A percentile compares a stretch with the other conserved stretches of the same genome.
phyloP scores from a whole-genome alignment of 2,797 vertebrate species.

The Gobionotothen gibberifrons region DNA sequence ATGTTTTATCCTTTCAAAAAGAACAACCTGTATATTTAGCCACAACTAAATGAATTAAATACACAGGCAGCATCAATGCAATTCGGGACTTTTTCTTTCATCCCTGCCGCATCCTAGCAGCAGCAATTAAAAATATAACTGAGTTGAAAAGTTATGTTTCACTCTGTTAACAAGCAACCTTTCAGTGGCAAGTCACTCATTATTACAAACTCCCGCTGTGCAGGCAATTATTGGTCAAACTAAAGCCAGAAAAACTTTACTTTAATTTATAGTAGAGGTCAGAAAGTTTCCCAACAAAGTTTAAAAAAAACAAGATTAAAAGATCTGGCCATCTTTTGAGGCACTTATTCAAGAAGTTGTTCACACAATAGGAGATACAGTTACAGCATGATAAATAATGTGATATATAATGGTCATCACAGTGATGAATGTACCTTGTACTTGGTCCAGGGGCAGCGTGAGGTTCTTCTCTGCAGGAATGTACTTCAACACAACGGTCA shows the following conservation, averaged over 20 bases:
- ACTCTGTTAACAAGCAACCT: slow-evolving; percentile 32
- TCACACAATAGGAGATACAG: neutral
- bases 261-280: neutral
- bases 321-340: neutral
- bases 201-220: slow-evolving; percentile 25
- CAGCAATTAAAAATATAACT: neutral
- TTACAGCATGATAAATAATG: neutral
- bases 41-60: neutral
- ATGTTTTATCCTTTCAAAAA: neutral
- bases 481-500: slow-evolving; percentile 93
- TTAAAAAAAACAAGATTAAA: neutral
- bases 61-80: too few species aligned
- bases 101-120: neutral
- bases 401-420: neutral
- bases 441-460: slow-evolving; percentile 87
- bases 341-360: neutral
- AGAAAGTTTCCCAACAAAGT: neutral
- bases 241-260: neutral
- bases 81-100: neutral
- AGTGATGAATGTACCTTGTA: slow-evolving; percentile 86
- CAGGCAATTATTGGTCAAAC: slow-evolving; percentile 4
- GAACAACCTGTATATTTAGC: neutral
- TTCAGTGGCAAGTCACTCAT: slow-evolving; percentile 26
- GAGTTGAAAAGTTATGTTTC: slow-evolving; percentile 8
- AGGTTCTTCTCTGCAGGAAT: slow-evolving; percentile 92